Conservation (phyloP, 2,797 vertebrate genomes). For the Gephyroberyx darwinii region DNA sequence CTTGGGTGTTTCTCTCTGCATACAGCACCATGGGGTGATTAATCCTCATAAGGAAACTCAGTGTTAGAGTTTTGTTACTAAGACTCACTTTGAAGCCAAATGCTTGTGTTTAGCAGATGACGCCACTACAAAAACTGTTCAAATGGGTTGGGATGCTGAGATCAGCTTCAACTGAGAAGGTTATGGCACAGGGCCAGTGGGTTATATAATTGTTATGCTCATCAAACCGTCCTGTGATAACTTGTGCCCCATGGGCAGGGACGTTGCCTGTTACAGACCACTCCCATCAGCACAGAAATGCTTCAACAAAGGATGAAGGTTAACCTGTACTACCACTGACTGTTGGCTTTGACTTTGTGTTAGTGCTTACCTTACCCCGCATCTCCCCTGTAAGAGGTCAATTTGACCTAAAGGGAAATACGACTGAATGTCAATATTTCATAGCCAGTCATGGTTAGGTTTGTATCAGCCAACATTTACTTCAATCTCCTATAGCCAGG, state of each 20-base stretch:
- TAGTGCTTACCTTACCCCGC: constrained; percentile 1
- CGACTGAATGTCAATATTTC: constrained; percentile 16
- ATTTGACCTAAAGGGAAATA: constrained; percentile 1
- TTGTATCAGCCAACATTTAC: not conserved
- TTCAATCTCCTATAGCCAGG: not conserved
- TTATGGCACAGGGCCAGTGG: not conserved
- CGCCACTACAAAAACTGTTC: constrained; percentile 38
- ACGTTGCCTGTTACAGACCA: not conserved
- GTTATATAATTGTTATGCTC: constrained; percentile 29
- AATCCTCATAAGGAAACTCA: not conserved
- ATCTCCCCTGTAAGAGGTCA: constrained; percentile 11
- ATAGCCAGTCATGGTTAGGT: not conserved
- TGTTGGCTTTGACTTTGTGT: not conserved
- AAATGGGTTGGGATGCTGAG: constrained; percentile 32
- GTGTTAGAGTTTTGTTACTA: not conserved
- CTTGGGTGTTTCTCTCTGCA: constrained; percentile 5
- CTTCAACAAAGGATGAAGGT: not conserved
- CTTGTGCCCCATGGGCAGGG: not conserved
- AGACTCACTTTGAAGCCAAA: not conserved
- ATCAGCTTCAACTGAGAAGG: constrained; percentile 3
- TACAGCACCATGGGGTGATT: not conserved
- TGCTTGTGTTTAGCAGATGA: constrained; percentile 34
- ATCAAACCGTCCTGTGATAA: not conserved
- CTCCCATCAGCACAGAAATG: constrained; percentile 3
- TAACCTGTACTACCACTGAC: not conserved